phyloP scores from a whole-genome alignment of 2,113 vertebrate genomes.

The Ptilonorhynchus violaceus region DNA sequence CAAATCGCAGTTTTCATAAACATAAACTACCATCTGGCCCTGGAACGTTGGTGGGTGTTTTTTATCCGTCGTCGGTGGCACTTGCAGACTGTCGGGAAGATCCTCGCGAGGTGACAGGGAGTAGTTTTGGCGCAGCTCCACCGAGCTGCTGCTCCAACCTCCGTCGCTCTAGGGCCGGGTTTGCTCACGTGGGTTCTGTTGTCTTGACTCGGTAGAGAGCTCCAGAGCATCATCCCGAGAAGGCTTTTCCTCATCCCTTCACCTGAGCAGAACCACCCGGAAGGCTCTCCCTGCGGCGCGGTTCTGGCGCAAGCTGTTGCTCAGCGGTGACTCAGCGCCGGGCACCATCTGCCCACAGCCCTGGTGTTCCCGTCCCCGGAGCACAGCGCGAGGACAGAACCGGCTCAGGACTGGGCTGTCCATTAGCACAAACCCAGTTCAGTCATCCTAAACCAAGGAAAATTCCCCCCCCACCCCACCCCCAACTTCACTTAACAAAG shows the following conservation, averaged over 20 bases:
- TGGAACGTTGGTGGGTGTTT: not conserved
- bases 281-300: not conserved
- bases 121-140: not conserved
- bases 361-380: not conserved
- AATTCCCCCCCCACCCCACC: not conserved
- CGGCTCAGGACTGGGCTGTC: not conserved
- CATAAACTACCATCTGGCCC: slow-evolving; percentile 49
- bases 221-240: not conserved
- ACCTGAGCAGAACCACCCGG: not conserved
- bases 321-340: not conserved
- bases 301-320: not conserved
- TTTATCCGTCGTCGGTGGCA: not conserved
- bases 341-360: not conserved
- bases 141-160: not conserved
- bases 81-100: slow-evolving; percentile 34
- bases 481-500: not conserved
- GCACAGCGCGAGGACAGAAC: not conserved
- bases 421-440: not conserved
- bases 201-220: not conserved
- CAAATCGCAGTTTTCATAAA: slow-evolving; percentile 33
- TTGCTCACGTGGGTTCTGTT: not conserved
- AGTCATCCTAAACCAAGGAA: not conserved
- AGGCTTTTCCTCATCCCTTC: not conserved
- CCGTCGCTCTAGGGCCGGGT: accelerated
- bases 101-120: slow-evolving; percentile 29